These are phyloP conservation scores for Pseudorhombus dupliciocellatus DNA, from an alignment of 2,113 vertebrate species.

Conservation along the genomic window DNA sequence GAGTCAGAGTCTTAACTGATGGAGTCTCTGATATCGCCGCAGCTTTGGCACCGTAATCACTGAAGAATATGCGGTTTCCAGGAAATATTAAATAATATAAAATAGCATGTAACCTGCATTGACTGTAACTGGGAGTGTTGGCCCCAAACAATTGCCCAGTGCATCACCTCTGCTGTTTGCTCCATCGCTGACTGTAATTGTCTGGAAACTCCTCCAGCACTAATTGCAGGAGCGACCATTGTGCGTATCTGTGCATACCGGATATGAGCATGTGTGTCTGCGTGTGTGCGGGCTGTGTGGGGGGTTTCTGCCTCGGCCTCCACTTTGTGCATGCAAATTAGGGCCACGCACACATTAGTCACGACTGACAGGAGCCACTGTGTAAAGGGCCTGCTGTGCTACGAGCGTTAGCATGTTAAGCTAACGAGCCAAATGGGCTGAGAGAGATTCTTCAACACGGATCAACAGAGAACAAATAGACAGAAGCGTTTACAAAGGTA, in stretches of 20 bases:
- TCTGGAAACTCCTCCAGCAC: conserved; percentile 56
- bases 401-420: conserved; percentile 52
- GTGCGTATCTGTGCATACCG: neutral
- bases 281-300: conserved; percentile 4
- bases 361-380: conserved; percentile 55
- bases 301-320: conserved; percentile 5
- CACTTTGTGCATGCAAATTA: conserved; percentile 55
- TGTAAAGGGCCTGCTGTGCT: conserved; percentile 35
- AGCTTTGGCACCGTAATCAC: neutral
- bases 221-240: conserved; percentile 16
- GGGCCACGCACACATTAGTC: conserved; percentile 57
- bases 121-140: conserved; percentile 4
- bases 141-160: neutral
- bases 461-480: conserved; percentile 17
- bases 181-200: conserved; percentile 44
- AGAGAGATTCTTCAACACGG: conserved; percentile 27
- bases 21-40: neutral
- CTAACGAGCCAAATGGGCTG: conserved; percentile 50
- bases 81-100: neutral
- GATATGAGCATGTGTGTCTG: neutral
- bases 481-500: neutral
- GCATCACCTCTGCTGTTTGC: conserved; percentile 38
- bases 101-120: conserved; percentile 1
- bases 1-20: neutral
- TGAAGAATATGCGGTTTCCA: neutral